These are phyloP conservation scores for Balearica regulorum DNA, from an alignment of 2,797 vertebrate genomes.

Conservation along the genomic window DNA sequence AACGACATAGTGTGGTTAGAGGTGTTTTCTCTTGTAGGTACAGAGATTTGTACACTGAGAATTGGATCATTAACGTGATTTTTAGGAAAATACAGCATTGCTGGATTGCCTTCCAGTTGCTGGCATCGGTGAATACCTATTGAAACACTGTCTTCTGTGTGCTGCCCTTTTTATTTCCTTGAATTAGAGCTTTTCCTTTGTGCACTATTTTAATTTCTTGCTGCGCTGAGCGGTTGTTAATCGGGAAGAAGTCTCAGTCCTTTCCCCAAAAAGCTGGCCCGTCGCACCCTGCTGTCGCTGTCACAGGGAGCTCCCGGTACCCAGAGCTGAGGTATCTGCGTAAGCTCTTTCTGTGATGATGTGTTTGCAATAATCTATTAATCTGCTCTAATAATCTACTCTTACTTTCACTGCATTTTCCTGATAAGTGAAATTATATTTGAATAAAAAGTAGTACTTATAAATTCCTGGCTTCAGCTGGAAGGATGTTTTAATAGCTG, in stretches of 20 bases:
- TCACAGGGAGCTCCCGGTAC: neutral
- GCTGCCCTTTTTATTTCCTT: neutral
- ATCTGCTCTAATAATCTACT: neutral
- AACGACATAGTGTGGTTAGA: fast-evolving
- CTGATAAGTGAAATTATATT: neutral
- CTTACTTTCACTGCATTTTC: neutral
- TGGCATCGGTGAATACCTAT: neutral
- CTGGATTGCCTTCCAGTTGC: neutral
- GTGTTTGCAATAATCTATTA: neutral
- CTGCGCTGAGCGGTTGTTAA: neutral
- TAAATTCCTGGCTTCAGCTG: neutral
- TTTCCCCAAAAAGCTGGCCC: neutral
- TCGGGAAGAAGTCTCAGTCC: neutral
- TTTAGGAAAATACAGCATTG: neutral
- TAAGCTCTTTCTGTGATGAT: neutral
- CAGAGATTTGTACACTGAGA: neutral
- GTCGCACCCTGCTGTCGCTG: neutral
- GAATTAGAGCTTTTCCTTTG: neutral
- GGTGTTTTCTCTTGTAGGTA: neutral
- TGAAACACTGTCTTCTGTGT: neutral
- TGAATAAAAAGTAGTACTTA: constrained; percentile 4
- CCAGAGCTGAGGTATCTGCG: fast-evolving
- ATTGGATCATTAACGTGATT: neutral
- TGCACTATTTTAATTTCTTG: neutral
- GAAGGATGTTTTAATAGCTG: neutral